Evolutionary conservation across 2,113 vertebrate species (phyloP).

Genomic region (Pluvialis apricaria): DNA sequence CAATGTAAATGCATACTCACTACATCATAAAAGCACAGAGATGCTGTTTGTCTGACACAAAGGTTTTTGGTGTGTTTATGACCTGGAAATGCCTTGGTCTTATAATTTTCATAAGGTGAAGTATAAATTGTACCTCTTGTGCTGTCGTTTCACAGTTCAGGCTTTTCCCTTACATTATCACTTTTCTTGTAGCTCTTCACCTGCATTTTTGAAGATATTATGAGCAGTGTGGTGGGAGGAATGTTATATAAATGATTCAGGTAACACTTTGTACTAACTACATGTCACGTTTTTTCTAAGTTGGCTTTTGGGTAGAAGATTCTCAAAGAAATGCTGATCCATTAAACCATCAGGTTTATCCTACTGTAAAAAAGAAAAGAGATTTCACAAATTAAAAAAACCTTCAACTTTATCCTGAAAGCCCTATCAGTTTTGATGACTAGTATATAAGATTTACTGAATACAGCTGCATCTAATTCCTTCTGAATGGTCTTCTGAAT

Average conservation of each 20-base stretch:
- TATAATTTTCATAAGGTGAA: constrained; percentile 6
- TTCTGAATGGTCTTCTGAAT: constrained; percentile 12
- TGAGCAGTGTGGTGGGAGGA: constrained; percentile 35
- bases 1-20: not conserved
- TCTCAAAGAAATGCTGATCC: constrained; percentile 19
- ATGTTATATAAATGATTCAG: constrained; percentile 46
- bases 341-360: not conserved
- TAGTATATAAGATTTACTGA: not conserved
- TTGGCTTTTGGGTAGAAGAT: constrained; percentile 16
- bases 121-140: not conserved
- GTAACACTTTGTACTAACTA: constrained; percentile 41
- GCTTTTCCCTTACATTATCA: constrained; percentile 30
- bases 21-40: not conserved
- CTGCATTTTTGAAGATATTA: constrained; percentile 35
- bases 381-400: not conserved
- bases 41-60: not conserved
- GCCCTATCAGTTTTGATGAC: not conserved
- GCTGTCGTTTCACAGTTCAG: constrained; percentile 6
- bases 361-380: not conserved
- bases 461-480: not conserved
- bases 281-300: constrained; percentile 5
- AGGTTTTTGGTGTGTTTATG: not conserved
- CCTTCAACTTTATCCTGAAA: not conserved
- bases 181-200: constrained; percentile 27
- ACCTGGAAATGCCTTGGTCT: constrained; percentile 5